Percentiles rank a stretch among this genome's conserved stretches.
These are phyloP conservation scores for Caenorhabditis doughertyi DNA, from an alignment of 2,888 invertebrate genomes.

Conservation along the genomic window DNA sequence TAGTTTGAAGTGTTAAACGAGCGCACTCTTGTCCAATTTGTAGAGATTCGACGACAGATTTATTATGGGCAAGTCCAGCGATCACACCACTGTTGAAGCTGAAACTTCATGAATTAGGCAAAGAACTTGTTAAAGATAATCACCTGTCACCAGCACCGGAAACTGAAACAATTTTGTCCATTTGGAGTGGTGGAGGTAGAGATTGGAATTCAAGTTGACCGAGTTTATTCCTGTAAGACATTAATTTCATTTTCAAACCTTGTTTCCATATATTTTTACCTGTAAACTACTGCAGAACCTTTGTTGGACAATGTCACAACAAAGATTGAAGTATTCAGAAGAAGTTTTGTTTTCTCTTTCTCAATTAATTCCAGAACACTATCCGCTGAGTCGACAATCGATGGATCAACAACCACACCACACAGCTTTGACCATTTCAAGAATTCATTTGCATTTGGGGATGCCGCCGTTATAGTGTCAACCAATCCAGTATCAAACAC, in stretches of 20 bases:
- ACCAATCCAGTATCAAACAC: constrained; percentile 79
- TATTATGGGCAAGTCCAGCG: constrained; percentile 55
- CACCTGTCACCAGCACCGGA: constrained; percentile 80
- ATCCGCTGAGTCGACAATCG: constrained; percentile 31
- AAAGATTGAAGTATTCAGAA: constrained; percentile 61
- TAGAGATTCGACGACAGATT: constrained; percentile 48
- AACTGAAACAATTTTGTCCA: constrained; percentile 74
- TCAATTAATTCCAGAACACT: constrained; percentile 52
- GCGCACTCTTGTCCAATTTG: constrained; percentile 65
- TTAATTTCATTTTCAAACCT: not conserved
- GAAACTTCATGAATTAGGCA: constrained; percentile 9
- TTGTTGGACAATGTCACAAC: constrained; percentile 68
- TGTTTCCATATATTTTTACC: constrained; percentile 33
- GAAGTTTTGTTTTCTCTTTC: constrained; percentile 31
- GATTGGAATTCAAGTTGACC: constrained; percentile 38
- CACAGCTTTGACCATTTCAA: constrained; percentile 57
- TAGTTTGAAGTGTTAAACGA: constrained; percentile 51
- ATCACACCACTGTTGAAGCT: constrained; percentile 72
- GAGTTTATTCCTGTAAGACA: constrained; percentile 40
- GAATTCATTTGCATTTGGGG: constrained; percentile 76
- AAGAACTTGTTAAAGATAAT: not conserved
- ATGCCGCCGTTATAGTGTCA: constrained; percentile 63
- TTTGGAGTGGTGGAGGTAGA: constrained; percentile 45
- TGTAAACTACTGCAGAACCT: constrained; percentile 63
- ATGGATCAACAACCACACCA: constrained; percentile 34